Base-by-base conservation (phyloP, 2,888 invertebrate species). In the Argyra leucocephala region DNA sequence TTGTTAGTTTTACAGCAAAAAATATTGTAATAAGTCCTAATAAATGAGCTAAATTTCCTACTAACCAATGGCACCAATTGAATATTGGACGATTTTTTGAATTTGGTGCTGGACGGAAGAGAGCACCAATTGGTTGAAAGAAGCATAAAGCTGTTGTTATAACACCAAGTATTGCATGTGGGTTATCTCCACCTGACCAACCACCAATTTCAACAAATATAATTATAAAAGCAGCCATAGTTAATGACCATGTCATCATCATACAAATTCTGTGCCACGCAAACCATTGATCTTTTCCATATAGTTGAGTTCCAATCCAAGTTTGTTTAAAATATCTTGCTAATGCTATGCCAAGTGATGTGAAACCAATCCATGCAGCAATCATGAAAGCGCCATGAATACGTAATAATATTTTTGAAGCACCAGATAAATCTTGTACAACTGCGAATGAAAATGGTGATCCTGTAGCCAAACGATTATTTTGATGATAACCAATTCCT, bases 241-340 rank as follows among this genome's bases (percentile, higher is more conserved):
- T 93, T 69, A 94, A 82, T 37, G 85, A 72, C 89, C 93, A 91
- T 0, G 93, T 91, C 23, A 86, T 74, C 12, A 91, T 82, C 92
- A 94, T 94, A 71, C 93, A 86, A 71, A 89, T 83, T 69, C 93
- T 84, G 80, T 95, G 95, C 86, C 90, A 89, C 93, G 90, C 90
- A 80, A 96, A 96, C 96, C 96, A 96, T 68, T 92, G 85, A 76
- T 94, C 94, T 76, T 93, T 93, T 69, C 93, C 93, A 70, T 90
- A 92, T 4, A 90, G 78, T 68, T 86, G 87, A 69, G 85, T 87
- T 37, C 88, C 88, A 48, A 90, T 89, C 93, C 94, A 95, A 0
- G 93, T 93, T 76, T 91, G 88, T 74, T 90, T 88, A 81, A 88
- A 95, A 77, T 95, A 94, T 69, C 95, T 83, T 0, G 95, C 94